Percentiles rank a stretch among this genome's conserved stretches.
Conservation (phyloP, 2,113 vertebrate species). For the Syrrhaptes paradoxus region DNA sequence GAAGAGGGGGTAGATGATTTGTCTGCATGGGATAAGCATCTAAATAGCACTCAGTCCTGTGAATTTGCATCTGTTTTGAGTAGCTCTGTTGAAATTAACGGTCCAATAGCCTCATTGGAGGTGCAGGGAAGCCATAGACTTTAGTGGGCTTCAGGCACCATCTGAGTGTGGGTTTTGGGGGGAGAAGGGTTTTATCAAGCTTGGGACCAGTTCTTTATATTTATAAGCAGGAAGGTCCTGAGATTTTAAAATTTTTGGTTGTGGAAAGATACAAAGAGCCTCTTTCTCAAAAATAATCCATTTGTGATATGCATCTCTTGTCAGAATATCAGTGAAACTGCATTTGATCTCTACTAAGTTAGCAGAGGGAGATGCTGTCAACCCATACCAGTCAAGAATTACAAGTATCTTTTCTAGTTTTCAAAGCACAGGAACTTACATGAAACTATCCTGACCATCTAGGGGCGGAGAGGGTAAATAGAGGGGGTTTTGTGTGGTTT, state of each 20-base stretch:
- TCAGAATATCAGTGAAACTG: background rate
- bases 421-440: background rate
- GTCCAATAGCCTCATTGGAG: background rate
- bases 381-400: background rate
- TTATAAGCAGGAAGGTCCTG: background rate
- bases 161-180: background rate
- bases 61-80: background rate
- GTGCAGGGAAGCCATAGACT: background rate
- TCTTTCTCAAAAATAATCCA: background rate
- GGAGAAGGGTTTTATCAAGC: fast-evolving
- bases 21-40: fast-evolving
- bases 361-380: background rate
- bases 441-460: background rate
- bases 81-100: background rate
- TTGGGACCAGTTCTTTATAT: background rate
- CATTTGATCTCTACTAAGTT: background rate
- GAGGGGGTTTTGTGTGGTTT: background rate
- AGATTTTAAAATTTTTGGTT: background rate
- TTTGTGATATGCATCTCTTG: background rate
- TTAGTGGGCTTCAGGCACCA: background rate
- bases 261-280: background rate
- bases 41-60: fast-evolving
- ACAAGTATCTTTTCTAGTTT: background rate
- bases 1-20: background rate
- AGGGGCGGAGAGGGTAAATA: background rate